Evolutionary conservation across 1,140 invertebrate genomes (phyloP), one percentile per base, ranked within the genome.

Genomic region (Hestina assimilis): DNA sequence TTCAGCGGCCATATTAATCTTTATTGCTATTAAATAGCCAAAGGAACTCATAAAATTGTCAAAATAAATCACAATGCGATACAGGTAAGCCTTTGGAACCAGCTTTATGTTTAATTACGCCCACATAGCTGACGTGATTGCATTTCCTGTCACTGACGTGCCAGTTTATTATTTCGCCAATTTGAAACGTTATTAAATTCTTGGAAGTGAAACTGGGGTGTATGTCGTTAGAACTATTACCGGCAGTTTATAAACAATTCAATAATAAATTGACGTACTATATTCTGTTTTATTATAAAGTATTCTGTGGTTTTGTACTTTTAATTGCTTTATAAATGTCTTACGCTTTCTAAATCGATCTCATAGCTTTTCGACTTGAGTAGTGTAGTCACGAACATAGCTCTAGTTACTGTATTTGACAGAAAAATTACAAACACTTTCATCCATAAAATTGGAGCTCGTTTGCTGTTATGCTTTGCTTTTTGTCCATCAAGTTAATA

Each of bases 111-210:
- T 83, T 81, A 76, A 81, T 85, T 83, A 80, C 68, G 57, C 17
- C 52, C 57, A 63, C 66, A 72, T 69, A 71, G 70, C 69, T 70
- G 77, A 69, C 72, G 67, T 83, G 79, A 84, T 84, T 83, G 81
- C 81, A 75, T 80, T 84, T 82, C 72, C 83, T 80, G 75, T 71
- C 72, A 60, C 69, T 80, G 76, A 82, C 72, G 66, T 73, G 47
- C 66, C 67, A 51, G 73, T 80, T 75, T 78, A 79, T 86, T 83
- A 83, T 83, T 83, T 82, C 79, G 74, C 77, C 72, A 79, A 83
- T 85, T 82, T 79, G 58, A 73, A 81, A 74, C 75, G 68, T 75
- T 82, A 86, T 83, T 83, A 79, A 83, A 79, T 80, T 79, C 72
- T 74, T 79, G 63, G 48, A 70, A 51, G 64, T 69, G 59, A 62